Evolutionary conservation across 2,888 invertebrate species (phyloP).

Genomic region (Acanthosepion pharaonis): DNA sequence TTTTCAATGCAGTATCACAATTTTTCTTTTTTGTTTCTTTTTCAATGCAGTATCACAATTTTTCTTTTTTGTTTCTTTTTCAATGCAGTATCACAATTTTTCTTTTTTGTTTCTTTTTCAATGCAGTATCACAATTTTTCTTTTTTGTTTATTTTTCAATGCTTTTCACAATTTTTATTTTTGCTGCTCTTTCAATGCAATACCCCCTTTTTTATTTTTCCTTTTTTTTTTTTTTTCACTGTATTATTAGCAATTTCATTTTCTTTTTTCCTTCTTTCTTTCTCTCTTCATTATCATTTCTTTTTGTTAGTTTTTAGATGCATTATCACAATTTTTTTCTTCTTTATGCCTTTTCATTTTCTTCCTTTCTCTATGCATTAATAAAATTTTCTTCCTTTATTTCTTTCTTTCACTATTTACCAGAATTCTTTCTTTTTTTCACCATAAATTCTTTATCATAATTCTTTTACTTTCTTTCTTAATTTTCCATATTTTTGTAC

Average conservation of each 20-base stretch:
- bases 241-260: not conserved
- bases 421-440: not conserved
- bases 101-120: not conserved
- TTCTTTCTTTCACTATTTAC: not conserved
- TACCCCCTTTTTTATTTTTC: not conserved
- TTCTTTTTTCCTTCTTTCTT: not conserved
- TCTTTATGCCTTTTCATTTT: not conserved
- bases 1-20: not conserved
- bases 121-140: not conserved
- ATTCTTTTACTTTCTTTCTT: not conserved
- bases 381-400: not conserved
- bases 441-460: not conserved
- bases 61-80: not conserved
- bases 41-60: not conserved
- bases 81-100: not conserved
- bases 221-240: not conserved
- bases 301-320: not conserved
- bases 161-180: no score
- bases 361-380: not conserved
- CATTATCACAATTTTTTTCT: not conserved
- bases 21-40: no score
- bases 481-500: not conserved
- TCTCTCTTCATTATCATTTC: not conserved
- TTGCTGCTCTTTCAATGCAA: no score
- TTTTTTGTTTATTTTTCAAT: no score